Percentiles rank a stretch among this genome's conserved stretches.
Conservation (phyloP, 2,113 vertebrate genomes). For the Microtus pennsylvanicus region DNA sequence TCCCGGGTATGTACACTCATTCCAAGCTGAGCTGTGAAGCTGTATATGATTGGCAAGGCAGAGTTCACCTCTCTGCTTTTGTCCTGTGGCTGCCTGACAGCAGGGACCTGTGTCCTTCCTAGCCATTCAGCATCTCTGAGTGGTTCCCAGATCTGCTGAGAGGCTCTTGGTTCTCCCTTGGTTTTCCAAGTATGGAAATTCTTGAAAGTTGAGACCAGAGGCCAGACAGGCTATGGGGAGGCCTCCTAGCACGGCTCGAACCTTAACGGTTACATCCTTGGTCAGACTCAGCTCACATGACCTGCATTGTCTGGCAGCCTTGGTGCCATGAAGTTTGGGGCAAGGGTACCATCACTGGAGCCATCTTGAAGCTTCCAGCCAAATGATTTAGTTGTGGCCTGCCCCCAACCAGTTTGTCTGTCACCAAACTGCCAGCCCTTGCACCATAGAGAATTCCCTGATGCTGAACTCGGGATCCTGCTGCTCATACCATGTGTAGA, state of each 20-base stretch:
- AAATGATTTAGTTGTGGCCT: rapidly evolving
- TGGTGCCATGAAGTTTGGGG: background rate
- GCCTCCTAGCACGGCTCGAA: rapidly evolving
- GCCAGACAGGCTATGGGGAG: background rate
- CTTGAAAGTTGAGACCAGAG: background rate
- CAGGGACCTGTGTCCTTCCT: background rate
- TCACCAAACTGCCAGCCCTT: too few species aligned
- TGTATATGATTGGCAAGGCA: background rate
- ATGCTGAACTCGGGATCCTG: background rate
- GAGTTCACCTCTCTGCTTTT: background rate
- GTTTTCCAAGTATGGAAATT: rapidly evolving
- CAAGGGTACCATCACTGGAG: rapidly evolving
- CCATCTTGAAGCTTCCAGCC: background rate
- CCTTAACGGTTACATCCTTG: rapidly evolving
- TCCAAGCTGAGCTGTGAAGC: background rate
- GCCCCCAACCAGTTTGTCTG: background rate
- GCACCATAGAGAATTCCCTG: background rate
- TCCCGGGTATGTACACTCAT: background rate
- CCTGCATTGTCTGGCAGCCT: background rate
- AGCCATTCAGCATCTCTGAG: background rate
- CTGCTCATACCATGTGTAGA: rapidly evolving
- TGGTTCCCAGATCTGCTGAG: rapidly evolving
- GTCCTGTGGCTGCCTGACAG: background rate
- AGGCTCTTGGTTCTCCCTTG: background rate
- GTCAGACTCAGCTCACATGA: rapidly evolving